Percentiles rank a stretch among this genome's conserved stretches.
Evolutionary conservation across 2,888 invertebrate species (phyloP).

Genomic region (Baronia brevicornis): DNA sequence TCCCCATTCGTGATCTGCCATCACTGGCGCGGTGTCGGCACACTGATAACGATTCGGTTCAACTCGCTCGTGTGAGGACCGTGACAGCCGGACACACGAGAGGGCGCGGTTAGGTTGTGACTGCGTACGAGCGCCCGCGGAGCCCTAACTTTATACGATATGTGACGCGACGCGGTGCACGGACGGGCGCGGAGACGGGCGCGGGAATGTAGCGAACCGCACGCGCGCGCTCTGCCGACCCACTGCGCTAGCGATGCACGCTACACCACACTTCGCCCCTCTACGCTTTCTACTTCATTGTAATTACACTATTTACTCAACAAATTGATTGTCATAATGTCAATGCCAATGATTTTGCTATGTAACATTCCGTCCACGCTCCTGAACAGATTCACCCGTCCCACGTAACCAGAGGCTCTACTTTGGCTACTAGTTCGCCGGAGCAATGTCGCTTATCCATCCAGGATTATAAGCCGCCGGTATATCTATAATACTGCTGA

Average conservation of each 20-base stretch:
- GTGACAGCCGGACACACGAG: slow-evolving; percentile 47
- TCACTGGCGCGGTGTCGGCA: slow-evolving; percentile 25
- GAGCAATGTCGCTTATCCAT: too few relatives aligned
- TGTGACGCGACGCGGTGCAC: slow-evolving; percentile 29
- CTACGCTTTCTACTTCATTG: slow-evolving; percentile 41
- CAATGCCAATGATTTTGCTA: slow-evolving; percentile 20
- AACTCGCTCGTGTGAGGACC: slow-evolving; percentile 31
- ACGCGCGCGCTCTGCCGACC: slow-evolving; percentile 39
- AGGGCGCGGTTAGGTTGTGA: slow-evolving; percentile 58
- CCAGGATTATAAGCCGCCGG: too few relatives aligned
- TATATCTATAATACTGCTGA: too few relatives aligned
- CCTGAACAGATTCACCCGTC: too few relatives aligned
- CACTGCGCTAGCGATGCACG: slow-evolving; percentile 36
- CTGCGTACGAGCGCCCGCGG: slow-evolving; percentile 60
- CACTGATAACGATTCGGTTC: slow-evolving; percentile 23
- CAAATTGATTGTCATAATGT: slow-evolving; percentile 29
- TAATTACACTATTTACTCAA: slow-evolving; percentile 49
- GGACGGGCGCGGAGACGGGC: slow-evolving; percentile 32
- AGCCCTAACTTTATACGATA: slow-evolving; percentile 56
- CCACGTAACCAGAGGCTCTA: too few relatives aligned
- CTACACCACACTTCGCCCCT: slow-evolving; percentile 22
- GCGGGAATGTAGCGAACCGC: slow-evolving; percentile 21
- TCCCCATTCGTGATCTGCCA: slow-evolving; percentile 75
- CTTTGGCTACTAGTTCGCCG: too few relatives aligned
- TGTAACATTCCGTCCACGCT: slow-evolving; percentile 11